Base-by-base conservation (phyloP, 2,888 invertebrate genomes). In the Caenorhabditis doughertyi region DNA sequence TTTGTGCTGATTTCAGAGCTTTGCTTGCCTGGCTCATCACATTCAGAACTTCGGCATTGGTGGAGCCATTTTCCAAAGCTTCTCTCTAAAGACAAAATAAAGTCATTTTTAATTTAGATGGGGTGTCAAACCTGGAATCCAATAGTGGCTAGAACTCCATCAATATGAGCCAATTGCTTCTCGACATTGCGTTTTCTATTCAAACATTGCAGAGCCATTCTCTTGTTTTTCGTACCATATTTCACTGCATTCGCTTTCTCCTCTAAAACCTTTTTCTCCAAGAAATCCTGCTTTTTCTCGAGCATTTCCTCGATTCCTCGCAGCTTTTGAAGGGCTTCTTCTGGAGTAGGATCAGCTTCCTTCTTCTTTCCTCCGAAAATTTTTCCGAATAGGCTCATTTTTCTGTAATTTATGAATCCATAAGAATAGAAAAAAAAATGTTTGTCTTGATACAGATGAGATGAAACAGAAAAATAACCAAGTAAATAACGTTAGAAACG, bases 11-110 rank as follows among this genome's bases (percentile, higher is more conserved):
- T 93, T 98, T 97, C 90, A 99, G 94, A 4, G 98, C 97, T 92
- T 97, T 96, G 0, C 98, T 97, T 3, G 98, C 98, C 91, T 95
- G 95, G 89, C 95, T 95, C 98, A 99, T 98, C 16, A 97, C 97
- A 89, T 95, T 95, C 86, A 99, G 94, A 5, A 99, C 98, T 90
- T 97, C 96, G 42, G 97, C 97, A 92, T 99, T 99, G 1, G 98
- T 98, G 91, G 95, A 97, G 44, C 99, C 98, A 90, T 98, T 97
- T 93, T 99, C 92, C 25, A 99, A 93, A 0, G 98, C 97, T 92
- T 98, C 98, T 84, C 98, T 93, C 93, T 99, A 98, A 60, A 84
- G 67, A 53, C 2, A 67, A 73, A 58, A 32, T 56, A 8, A 13
- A 21, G 18, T n/a, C n/a, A n/a, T 21, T 51, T 51, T 29, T 23